Evolutionary conservation across 2,888 invertebrate genomes (phyloP), one percentile per base, ranked within the genome.

Genomic region (Chironomus riparius): DNA sequence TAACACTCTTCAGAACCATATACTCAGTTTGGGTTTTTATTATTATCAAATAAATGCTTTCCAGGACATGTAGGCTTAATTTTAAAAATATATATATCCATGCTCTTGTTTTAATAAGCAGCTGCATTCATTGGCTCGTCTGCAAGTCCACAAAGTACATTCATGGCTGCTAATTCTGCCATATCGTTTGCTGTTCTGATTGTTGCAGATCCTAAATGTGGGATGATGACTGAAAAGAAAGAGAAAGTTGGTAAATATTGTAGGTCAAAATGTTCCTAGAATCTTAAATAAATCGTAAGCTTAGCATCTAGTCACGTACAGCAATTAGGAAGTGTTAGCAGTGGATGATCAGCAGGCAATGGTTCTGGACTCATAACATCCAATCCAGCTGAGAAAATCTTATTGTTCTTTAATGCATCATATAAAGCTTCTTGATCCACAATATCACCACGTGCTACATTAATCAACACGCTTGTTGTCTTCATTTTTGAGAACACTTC

Each of bases 281-380:
- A n/a, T n/a, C n/a, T 28, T 4, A 38, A 38, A 38, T 38, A 10
- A 38, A 38, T 38, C 10, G 1, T 10, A 28, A n/a, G 3, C 24
- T 18, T 24, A 56, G n/a, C n/a, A 6, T 68, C 3, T 28, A 3
- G 4, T 15, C 78, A 86, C 88, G 85, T 83, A 94, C 94, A 90
- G 81, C 92, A 91, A 83, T 97, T 97, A 3, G 91, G 88, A 47
- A 97, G 84, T 28, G 87, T 88, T 13, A 94, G 81, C n/a, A 97
- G 85, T 75, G 91, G 91, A 82, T 94, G 90, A 82, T 91, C 89
- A 5, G 87, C 83, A 0, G 96, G 93, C 75, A 98, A 82, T 0
- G 97, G 97, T 82, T 98, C 97, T 0, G 97, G 97, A 1, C 90
- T 89, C 80, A 92, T 93, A 3, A 97, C 97, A 82, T 98, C 97